Percentiles rank a stretch among this genome's conserved stretches.
These are phyloP conservation scores for Druon quercuslanigerum DNA, from an alignment of 1,140 invertebrate species.

Conservation along the genomic window DNA sequence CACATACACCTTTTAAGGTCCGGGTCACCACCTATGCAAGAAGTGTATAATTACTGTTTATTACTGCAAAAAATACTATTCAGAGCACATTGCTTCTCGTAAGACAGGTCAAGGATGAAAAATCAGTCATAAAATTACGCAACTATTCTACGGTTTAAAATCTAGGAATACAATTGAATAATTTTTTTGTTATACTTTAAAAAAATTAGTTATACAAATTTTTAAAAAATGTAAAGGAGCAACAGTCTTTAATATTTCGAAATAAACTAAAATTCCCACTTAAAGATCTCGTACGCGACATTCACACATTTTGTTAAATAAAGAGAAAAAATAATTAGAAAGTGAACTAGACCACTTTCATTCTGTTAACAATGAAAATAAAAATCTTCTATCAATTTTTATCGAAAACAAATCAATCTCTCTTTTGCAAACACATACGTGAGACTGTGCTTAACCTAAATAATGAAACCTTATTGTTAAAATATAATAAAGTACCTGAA, in stretches of 20 bases:
- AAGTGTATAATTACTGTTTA: not conserved
- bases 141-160: no score
- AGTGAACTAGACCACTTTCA: slow-evolving; percentile 31
- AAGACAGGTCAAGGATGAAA: no score
- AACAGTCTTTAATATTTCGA: not conserved
- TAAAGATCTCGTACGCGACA: not conserved
- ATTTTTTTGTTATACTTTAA: no score
- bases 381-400: not conserved
- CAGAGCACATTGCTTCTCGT: no score
- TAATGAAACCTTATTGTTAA: not conserved
- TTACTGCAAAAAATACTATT: no score
- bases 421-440: not conserved
- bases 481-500: not conserved
- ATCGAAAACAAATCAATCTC: not conserved
- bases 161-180: no score
- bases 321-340: slow-evolving; percentile 20
- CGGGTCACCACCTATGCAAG: slow-evolving; percentile 62
- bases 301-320: slow-evolving; percentile 13
- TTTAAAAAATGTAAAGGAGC: no score
- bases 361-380: slow-evolving; percentile 14
- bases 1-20: slow-evolving; percentile 56
- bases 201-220: no score
- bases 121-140: no score
- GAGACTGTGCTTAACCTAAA: not conserved
- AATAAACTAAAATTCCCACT: not conserved